phyloP scores from a whole-genome alignment of 2,797 vertebrate genomes.

The Peromyscus nudipes region DNA sequence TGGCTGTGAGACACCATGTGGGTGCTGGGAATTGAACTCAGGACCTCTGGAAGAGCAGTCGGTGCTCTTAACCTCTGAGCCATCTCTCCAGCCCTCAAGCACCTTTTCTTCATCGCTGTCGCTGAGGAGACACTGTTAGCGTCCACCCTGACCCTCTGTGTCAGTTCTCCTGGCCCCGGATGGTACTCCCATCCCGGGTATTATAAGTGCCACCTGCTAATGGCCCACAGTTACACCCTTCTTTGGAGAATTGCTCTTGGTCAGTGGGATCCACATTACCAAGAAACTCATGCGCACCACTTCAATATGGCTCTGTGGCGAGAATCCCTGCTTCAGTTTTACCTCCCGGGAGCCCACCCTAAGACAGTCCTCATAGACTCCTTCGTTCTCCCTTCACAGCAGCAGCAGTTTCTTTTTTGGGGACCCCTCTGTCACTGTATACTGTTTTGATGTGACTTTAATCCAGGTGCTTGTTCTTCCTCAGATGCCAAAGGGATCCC shows the following conservation, averaged over 20 bases:
- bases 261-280: not conserved
- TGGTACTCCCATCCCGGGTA: not conserved
- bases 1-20: no score
- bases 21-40: no score
- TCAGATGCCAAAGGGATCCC: not conserved
- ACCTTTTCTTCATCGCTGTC: not conserved
- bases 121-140: not conserved
- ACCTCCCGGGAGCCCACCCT: not conserved
- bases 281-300: not conserved
- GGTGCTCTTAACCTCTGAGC: no score
- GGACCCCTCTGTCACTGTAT: not conserved
- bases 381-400: not conserved
- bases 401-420: not conserved
- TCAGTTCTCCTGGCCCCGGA: not conserved
- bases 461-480: not conserved
- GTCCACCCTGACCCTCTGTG: not conserved
- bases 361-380: not conserved
- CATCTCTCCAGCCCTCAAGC: no score
- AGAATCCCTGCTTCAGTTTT: not conserved
- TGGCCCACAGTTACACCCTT: not conserved
- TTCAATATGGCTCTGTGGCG: not conserved
- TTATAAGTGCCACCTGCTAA: not conserved
- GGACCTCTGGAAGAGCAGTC: no score
- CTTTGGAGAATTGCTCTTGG: not conserved
- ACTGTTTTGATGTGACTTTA: not conserved